Evolutionary conservation across 2,797 vertebrate genomes (phyloP).

Genomic region (Neomorphus geoffroyi): DNA sequence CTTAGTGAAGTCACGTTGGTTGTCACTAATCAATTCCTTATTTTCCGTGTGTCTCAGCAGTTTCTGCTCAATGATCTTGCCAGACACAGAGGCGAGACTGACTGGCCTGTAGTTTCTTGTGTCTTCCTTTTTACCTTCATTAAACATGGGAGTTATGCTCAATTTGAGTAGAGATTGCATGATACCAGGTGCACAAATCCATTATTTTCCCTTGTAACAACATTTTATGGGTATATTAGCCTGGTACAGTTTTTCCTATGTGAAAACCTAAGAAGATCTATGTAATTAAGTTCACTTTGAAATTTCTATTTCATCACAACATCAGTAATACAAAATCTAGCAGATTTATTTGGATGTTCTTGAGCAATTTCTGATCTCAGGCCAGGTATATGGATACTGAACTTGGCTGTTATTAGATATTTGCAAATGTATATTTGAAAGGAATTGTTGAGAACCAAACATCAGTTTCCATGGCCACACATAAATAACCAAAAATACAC

Average conservation of each 20-base stretch:
- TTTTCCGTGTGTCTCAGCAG: background rate
- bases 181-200: too few relatives aligned
- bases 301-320: background rate
- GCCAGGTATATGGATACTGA: background rate
- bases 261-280: background rate
- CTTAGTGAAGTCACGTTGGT: background rate
- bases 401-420: background rate
- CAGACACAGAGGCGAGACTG: background rate
- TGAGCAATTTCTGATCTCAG: background rate
- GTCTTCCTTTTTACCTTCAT: background rate
- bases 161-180: too few relatives aligned
- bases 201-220: too few relatives aligned
- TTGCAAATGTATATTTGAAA: background rate
- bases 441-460: background rate
- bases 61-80: background rate
- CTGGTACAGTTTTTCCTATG: background rate
- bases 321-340: background rate
- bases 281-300: background rate
- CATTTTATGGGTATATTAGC: too few relatives aligned
- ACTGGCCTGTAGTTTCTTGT: background rate
- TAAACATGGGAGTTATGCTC: background rate
- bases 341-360: background rate
- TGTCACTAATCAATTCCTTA: background rate
- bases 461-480: background rate
- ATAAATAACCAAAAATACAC: background rate